Percentiles rank a stretch among this genome's conserved stretches.
Conservation (phyloP, 2,797 vertebrate species). For the Sebastes steindachneri region DNA sequence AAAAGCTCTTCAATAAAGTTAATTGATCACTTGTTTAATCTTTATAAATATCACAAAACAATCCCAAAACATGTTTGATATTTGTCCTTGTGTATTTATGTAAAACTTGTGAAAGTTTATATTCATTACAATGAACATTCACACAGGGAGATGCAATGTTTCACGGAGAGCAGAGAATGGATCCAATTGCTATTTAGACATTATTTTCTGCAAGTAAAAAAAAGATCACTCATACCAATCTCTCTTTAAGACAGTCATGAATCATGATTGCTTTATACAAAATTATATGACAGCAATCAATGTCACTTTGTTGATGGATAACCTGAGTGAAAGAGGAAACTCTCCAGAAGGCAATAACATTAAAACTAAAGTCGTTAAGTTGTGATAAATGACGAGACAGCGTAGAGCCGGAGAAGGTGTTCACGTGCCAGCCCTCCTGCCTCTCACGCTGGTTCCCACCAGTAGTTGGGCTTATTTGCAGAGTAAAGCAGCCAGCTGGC, state of each 20-base stretch:
- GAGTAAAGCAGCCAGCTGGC: slow-evolving; percentile 69
- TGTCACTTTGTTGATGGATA: slow-evolving; percentile 68
- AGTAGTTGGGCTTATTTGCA: slow-evolving; percentile 60
- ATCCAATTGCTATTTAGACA: slow-evolving; percentile 16
- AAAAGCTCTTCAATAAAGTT: neutral
- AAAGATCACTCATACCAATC: slow-evolving; percentile 29
- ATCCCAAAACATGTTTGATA: neutral
- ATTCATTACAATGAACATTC: neutral
- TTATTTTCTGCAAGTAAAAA: slow-evolving; percentile 10
- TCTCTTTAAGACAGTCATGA: slow-evolving; percentile 58
- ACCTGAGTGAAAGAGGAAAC: slow-evolving; percentile 61
- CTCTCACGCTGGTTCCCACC: slow-evolving; percentile 20
- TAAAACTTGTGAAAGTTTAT: neutral
- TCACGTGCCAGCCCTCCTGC: slow-evolving; percentile 50
- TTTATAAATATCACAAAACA: neutral
- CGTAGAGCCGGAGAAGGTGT: slow-evolving; percentile 31
- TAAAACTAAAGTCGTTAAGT: slow-evolving; percentile 71
- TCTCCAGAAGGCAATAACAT: slow-evolving; percentile 70
- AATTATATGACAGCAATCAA: slow-evolving; percentile 75
- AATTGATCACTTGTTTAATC: neutral
- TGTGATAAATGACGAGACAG: slow-evolving; percentile 68
- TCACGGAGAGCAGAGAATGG: neutral
- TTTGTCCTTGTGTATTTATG: neutral
- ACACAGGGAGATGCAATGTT: neutral
- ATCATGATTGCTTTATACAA: slow-evolving; percentile 68